These are phyloP conservation scores for Muschampia plurimacula DNA, from an alignment of 2,888 invertebrate species.

Conservation along the genomic window DNA sequence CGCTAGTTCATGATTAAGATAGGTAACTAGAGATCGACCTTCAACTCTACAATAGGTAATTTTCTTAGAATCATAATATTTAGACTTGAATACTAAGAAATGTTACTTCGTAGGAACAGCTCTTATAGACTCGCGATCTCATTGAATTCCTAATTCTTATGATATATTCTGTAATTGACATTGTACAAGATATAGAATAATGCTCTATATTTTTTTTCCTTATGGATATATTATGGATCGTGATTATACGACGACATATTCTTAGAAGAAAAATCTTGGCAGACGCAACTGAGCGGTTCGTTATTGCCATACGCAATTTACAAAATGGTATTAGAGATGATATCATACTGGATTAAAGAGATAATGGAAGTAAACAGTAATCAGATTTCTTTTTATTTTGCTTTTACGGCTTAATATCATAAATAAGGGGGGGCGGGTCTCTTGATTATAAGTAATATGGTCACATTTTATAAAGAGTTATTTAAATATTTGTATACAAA, in stretches of 20 bases:
- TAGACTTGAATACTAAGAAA: not conserved
- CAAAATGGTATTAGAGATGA: constrained; percentile 26
- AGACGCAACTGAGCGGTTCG: not conserved
- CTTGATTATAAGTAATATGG: not conserved
- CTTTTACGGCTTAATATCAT: not conserved
- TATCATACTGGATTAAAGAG: constrained; percentile 19
- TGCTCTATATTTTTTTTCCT: not conserved
- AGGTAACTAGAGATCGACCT: constrained; percentile 30
- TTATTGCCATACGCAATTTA: constrained; percentile 23
- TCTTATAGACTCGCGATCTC: not conserved
- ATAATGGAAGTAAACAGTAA: constrained; percentile 12
- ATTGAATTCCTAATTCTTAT: not conserved
- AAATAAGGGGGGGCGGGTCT: not conserved
- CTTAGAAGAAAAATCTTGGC: constrained; percentile 12
- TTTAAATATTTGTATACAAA: too few relatives aligned
- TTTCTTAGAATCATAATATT: constrained; percentile 8
- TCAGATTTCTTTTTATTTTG: constrained; percentile 2
- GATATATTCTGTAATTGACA: not conserved
- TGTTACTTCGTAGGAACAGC: not conserved
- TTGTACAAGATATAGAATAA: not conserved
- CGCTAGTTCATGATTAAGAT: constrained; percentile 32
- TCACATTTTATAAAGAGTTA: not conserved
- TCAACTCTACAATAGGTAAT: constrained; percentile 23
- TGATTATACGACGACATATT: constrained; percentile 23
- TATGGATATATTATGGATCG: not conserved